Percentiles rank a stretch among this genome's conserved stretches.
These are phyloP conservation scores for Colossoma macropomum DNA, from an alignment of 2,113 vertebrate genomes.

Conservation along the genomic window DNA sequence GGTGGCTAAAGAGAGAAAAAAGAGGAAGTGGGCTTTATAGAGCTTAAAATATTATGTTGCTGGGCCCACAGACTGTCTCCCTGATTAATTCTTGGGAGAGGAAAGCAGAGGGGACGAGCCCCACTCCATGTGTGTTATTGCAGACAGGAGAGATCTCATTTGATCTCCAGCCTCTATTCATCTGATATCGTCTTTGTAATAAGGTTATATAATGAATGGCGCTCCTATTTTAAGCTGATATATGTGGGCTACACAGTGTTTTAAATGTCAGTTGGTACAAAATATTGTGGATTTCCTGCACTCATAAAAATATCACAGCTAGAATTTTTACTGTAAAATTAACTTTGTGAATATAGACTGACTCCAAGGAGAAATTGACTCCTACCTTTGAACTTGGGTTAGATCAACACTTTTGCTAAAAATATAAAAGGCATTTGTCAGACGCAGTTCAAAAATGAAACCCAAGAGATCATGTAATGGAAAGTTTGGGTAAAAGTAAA, in stretches of 20 bases:
- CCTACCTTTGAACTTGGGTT: too few relatives aligned
- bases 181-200: conserved; percentile 37
- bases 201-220: conserved; percentile 40
- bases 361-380: too few relatives aligned
- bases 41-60: conserved; percentile 39
- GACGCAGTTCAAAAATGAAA: too few relatives aligned
- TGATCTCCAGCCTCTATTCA: conserved; percentile 25
- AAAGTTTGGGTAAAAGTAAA: too few relatives aligned
- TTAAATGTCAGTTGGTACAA: conserved; percentile 15
- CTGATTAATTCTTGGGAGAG: conserved; percentile 50
- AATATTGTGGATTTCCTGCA: neutral
- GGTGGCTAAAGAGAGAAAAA: conserved; percentile 14
- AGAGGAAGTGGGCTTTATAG: conserved; percentile 24
- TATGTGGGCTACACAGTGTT: neutral
- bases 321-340: too few relatives aligned
- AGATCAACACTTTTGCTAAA: too few relatives aligned
- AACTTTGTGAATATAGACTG: too few relatives aligned
- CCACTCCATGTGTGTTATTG: conserved; percentile 1
- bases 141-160: conserved; percentile 22
- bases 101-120: conserved; percentile 3
- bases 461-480: too few relatives aligned
- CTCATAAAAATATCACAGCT: too few relatives aligned
- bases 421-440: too few relatives aligned
- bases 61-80: conserved; percentile 23
- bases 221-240: conserved; percentile 34